Evolutionary conservation across 1,140 invertebrate species (phyloP), one percentile per base, ranked within the genome.

Genomic region (Trichogramma pretiosum): DNA sequence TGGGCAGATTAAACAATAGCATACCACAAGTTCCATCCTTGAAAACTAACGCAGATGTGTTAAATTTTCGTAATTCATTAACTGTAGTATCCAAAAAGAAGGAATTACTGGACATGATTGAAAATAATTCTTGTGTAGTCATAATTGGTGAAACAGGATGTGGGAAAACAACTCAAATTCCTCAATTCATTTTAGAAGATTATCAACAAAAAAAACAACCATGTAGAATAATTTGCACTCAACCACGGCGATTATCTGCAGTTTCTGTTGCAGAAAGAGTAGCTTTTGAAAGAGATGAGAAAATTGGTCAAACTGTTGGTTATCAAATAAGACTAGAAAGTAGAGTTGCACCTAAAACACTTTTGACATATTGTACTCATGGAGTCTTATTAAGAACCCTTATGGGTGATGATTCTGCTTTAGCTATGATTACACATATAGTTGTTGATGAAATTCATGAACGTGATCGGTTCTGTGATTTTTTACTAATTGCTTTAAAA

Each of bases 371-470:
- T 66, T 95, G 91, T 61, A 97, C 92, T 11, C 90, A 85, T 68
- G 92, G 91, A 2, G 87, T 97, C 14, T 71, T 97, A 26, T 71
- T 95, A 16, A 70, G 90, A 36, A 92, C 88, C 3, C 69, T 95
- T 21, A 91, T 93, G 82, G 77, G 76, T 3, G 83, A 83, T 10
- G 83, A 85, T 48, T 73, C 75, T 3, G 73, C 81, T 5, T 63
- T 88, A 1, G 73, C 73, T 18, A 77, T 77, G 21, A 74, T 94
- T 3, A 92, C 91, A 0, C 93, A 98, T 63, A 74, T 92, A 21
- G 79, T 92, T 16, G 80, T 95, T 48, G 95, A 98, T 65, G 95
- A 98, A 74, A 82, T 96, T 39, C 93, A 97, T 66, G 93, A 98
- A 68, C 75, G 94, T 0, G 93, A 97, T 66, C 80, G 89, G 56